Evolutionary conservation across 2,888 invertebrate species (phyloP), one percentile per base, ranked within the genome.

Genomic region (Scelioninae gen. 2): DNA sequence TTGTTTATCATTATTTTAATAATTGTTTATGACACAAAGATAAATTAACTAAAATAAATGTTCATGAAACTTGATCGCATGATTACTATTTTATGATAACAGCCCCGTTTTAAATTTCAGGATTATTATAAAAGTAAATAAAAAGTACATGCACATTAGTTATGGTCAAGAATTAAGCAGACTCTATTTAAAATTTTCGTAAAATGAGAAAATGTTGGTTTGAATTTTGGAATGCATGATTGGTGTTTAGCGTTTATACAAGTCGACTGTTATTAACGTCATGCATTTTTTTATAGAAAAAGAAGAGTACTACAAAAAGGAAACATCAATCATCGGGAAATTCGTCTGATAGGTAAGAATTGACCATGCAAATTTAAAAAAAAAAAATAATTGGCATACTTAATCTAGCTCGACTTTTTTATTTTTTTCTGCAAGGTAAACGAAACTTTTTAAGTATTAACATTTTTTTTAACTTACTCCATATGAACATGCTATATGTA

Each of bases 281-380:
- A 6, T 57, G 71, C 70, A 61, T 80, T 81, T 83, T 79, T 76
- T 83, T 85, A 83, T 83, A 86, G 86, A 87, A 91, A 89, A 90
- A 89, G 86, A 90, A 89, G 84, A 87, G 88, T 75, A 79, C 83
- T 64, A 75, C 79, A 60, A 90, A 90, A 86, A 90, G 89, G 87
- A 89, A 88, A 81, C 88, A 87, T 76, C 87, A 87, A 74, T 88
- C 88, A 63, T 87, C 89, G 50, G 89, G 89, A 64, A 89, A 88
- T 81, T 89, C 89, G 18, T 86, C 88, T 78, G 89, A 89, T 75
- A 89, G 89, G 90, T 90, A 74, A 77, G 74, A 46, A 0, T 43
- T 22, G 4, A 5, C 11, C 15, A n/a, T 39, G 10, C 11, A 39
- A 41, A 33, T 15, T 16, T 22, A n/a, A 18, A 19, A 9, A 15